Evolutionary conservation across 2,113 vertebrate species (phyloP), one percentile per base, ranked within the genome.

Genomic region (Morone saxatilis): DNA sequence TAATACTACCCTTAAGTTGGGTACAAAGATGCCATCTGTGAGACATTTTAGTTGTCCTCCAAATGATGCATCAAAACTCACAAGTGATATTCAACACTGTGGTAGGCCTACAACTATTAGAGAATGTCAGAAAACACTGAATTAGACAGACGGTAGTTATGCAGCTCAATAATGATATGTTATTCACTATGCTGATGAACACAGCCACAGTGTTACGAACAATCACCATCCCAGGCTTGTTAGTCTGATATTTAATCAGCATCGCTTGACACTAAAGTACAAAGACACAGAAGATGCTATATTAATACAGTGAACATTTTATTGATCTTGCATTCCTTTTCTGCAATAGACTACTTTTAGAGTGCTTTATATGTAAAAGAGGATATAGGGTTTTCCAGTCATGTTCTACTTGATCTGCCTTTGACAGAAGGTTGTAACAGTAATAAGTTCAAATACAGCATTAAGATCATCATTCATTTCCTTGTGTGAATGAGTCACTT

Each of bases 1-100:
- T 36, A 11, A 43, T 36, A 61, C 8, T 61, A 19, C 31, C 17
- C 9, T 38, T 7, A 59, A 31, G 5, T 16, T 4, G 6, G 6
- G 9, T 48, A 17, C 22, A 69, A 45, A 61, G 53, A 47, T 62
- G 19, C 45, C 54, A 75, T 36, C 74, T 83, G 57, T 25, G 11
- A 19, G 16, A 71, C 51, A 57, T 77, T 66, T 50, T 8, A 7
- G 0, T 25, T 36, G 7, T 13, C 14, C 57, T 19, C 20, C 60
- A 10, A 60, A 60, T 60, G 14, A 36, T 17, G 25, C 12, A 40
- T 38, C 25, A 20, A 11, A 50, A 38, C 48, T 10, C 36, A 40
- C 19, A 1, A 20, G 16, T 19, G 36, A 40, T 11, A 51, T 36
- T 17, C 31, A 31, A 17, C 22, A 16, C 45, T 67, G 43, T 61